Evolutionary conservation across 2,113 vertebrate genomes (phyloP), one percentile per base, ranked within the genome.

Genomic region (Alethe castanea): DNA sequence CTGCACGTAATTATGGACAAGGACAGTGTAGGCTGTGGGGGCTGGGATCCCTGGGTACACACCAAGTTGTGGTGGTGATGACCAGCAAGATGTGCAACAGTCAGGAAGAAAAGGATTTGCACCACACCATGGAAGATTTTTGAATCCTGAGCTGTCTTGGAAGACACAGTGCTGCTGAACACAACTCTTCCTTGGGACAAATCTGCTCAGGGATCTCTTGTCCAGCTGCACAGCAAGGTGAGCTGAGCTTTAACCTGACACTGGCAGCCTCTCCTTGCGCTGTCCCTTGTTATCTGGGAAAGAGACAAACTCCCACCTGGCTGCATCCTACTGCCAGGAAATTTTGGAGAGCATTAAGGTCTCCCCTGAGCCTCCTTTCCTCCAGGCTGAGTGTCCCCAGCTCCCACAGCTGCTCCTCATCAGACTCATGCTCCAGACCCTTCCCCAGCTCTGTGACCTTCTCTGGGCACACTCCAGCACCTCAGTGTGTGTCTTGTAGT

Each of bases 131-230:
- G 25, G 11, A 33, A 35, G 52, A 66, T 35, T 48, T 36, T 82
- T 5, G 1, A 57, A 60, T 60, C 65, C 35, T 29, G 8, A 71
- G 23, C 18, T 67, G 9, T 31, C 50, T 38, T 65, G 17, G 36
- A 79, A 83, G 60, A 81, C 5, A 2, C 3, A 42, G 5, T 2
- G 6, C 13, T 74, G 42, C 20, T 50, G 35, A 72, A 57, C 6
- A 59, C 15, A 48, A 60, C 0, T 0, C 4, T 71, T 78, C 36
- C 19, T 50, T 19, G 1, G 22, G 45, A 59, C 20, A 44, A 36
- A 82, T 19, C 26, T 35, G 11, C 59, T 54, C 3, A 0, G 69
- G 19, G 14, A 59, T 25, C 23, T 47, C 53, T 66, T 71, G n/a
- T 35, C 36, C 19, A 11, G 35, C 26, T 18, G 54, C 14, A 7